Evolutionary conservation across 2,888 invertebrate species (phyloP).

Genomic region (Chrysotoxum bicinctum): DNA sequence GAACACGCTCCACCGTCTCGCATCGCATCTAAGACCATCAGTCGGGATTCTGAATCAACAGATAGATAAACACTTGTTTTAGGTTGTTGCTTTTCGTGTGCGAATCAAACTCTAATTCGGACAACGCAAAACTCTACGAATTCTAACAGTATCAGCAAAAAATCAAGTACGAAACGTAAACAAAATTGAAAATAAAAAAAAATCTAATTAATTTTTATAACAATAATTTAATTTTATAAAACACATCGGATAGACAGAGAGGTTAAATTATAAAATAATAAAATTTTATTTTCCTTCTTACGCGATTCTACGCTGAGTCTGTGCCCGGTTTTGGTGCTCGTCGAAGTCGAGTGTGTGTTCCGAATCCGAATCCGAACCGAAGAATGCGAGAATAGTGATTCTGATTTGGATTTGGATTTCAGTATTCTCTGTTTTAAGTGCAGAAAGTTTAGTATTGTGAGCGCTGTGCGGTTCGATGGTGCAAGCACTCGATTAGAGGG

Average conservation of each 20-base stretch:
- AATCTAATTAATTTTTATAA: conserved; percentile 51
- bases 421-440: conserved; percentile 15
- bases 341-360: neutral
- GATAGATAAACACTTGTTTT: conserved; percentile 69
- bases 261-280: conserved; percentile 27
- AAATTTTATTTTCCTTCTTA: conserved; percentile 14
- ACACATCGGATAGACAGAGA: conserved; percentile 11
- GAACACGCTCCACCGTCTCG: conserved; percentile 46
- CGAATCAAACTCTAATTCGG: neutral
- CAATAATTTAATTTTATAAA: conserved; percentile 8
- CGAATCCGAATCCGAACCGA: neutral
- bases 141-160: neutral
- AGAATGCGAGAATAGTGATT: conserved; percentile 46
- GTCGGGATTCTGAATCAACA: conserved; percentile 71
- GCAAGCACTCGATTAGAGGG: conserved; percentile 58
- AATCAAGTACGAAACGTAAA: conserved; percentile 25
- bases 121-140: neutral
- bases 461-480: conserved; percentile 48
- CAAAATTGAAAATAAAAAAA: conserved; percentile 30
- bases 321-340: conserved; percentile 3
- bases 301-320: conserved; percentile 45
- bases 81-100: conserved; percentile 48
- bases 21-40: conserved; percentile 66
- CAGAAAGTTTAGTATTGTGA: conserved; percentile 37
- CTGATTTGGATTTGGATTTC: conserved; percentile 51